A percentile compares a stretch with the other conserved stretches of the same genome.
These are phyloP conservation scores for Platypus cylindrus DNA, from an alignment of 2,888 invertebrate species.

Conservation along the genomic window DNA sequence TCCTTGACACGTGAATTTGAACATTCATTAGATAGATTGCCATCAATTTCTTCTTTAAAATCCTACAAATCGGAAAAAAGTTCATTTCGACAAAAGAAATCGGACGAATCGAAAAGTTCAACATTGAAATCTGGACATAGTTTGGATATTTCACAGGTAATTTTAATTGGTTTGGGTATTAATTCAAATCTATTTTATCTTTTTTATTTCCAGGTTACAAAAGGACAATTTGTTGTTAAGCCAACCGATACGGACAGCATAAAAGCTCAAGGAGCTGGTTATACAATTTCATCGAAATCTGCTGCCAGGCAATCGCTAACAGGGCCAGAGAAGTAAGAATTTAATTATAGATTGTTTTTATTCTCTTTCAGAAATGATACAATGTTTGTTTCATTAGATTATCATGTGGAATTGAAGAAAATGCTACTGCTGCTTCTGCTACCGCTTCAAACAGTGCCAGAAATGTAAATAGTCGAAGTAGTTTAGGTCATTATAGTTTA, in stretches of 20 bases:
- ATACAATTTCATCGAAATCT: conserved; percentile 4
- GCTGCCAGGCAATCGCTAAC: conserved; percentile 3
- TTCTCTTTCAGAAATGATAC: conserved; percentile 4
- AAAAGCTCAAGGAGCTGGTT: conserved; percentile 44
- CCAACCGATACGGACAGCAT: conserved; percentile 54
- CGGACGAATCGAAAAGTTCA: conserved; percentile 20
- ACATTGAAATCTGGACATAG: conserved; percentile 26
- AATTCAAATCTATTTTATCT: too few relatives aligned
- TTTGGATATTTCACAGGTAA: conserved; percentile 31
- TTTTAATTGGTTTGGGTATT: too few relatives aligned
- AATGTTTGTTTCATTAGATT: conserved; percentile 10
- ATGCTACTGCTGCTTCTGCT: conserved; percentile 29
- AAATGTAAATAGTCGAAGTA: conserved; percentile 38
- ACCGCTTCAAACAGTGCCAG: too few relatives aligned
- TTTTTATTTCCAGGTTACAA: conserved; percentile 16
- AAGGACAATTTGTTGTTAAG: conserved; percentile 48
- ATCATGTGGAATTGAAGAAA: conserved; percentile 10
- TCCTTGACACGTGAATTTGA: conserved; percentile 71
- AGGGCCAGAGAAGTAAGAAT: conserved; percentile 8
- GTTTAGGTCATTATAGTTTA: conserved; percentile 34
- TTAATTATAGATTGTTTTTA: conserved; percentile 1
- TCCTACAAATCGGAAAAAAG: conserved; percentile 16
- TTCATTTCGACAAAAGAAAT: conserved; percentile 3
- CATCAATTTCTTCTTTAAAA: conserved; percentile 22
- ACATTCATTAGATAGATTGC: conserved; percentile 52